Percentiles rank a stretch among this genome's conserved stretches.
These are phyloP conservation scores for Pandion haliaetus DNA, from an alignment of 2,113 vertebrate genomes.

Conservation along the genomic window DNA sequence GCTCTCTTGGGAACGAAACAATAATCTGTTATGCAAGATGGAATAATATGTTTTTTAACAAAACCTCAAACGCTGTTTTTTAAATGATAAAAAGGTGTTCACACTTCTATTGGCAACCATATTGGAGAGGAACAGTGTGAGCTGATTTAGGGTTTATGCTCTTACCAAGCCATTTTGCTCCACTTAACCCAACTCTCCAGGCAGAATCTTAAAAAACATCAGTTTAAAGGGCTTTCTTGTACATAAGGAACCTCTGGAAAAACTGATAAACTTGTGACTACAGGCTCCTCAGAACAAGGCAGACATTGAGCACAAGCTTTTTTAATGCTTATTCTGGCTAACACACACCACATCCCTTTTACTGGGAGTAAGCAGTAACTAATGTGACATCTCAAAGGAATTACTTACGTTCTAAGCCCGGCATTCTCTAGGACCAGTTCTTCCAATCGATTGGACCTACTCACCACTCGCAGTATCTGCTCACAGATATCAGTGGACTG, in stretches of 20 bases:
- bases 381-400: background rate
- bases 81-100: background rate
- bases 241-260: background rate
- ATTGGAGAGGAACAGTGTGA: background rate
- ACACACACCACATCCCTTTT: background rate
- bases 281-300: background rate
- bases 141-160: background rate
- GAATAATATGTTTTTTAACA: background rate
- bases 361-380: background rate
- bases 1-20: background rate
- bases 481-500: conserved; percentile 95
- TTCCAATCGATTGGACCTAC: conserved; percentile 89
- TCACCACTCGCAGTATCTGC: conserved; percentile 91
- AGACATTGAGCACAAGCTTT: background rate
- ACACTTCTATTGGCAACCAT: background rate
- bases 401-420: conserved; percentile 91
- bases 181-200: background rate
- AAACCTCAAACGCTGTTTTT: background rate
- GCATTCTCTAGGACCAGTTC: conserved; percentile 94
- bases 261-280: background rate
- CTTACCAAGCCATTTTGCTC: background rate
- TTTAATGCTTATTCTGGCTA: background rate
- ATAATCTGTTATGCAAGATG: background rate
- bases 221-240: background rate
- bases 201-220: background rate